Evolutionary conservation across 2,113 vertebrate genomes (phyloP).

Genomic region (Carassius carassius): DNA sequence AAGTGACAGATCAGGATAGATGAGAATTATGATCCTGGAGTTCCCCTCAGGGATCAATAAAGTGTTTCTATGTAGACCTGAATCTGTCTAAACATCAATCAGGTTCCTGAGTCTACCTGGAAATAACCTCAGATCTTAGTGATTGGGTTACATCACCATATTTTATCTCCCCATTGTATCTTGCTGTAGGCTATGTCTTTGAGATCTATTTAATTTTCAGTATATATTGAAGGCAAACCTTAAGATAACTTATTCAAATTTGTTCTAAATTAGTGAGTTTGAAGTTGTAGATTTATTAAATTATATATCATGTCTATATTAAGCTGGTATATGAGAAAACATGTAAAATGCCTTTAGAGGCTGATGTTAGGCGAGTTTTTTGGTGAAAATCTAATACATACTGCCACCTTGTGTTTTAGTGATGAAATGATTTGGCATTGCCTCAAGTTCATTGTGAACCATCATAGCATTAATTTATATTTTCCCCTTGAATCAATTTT

Average conservation of each 20-base stretch:
- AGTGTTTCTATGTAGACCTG: not conserved
- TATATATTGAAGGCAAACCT: not conserved
- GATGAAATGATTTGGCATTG: not conserved
- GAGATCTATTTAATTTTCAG: not conserved
- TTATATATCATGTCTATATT: too few relatives aligned
- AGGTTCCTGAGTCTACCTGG: not conserved
- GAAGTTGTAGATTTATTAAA: too few relatives aligned
- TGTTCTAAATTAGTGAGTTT: not conserved
- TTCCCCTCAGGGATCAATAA: constrained; percentile 18
- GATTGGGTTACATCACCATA: not conserved
- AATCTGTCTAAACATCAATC: constrained; percentile 1
- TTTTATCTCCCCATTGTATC: not conserved
- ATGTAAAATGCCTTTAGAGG: not conserved
- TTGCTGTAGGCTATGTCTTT: not conserved
- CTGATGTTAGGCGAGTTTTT: not conserved
- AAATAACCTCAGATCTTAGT: not conserved
- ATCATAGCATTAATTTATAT: constrained; percentile 1
- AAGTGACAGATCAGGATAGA: constrained; percentile 13
- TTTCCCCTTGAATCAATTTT: constrained; percentile 7
- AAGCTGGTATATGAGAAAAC: not conserved
- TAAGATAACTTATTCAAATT: not conserved
- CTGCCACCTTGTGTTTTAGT: constrained; percentile 54
- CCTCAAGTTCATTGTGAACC: not conserved
- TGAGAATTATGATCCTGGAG: constrained; percentile 10
- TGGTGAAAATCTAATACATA: constrained; percentile 16